These are phyloP conservation scores for Morpho helenor DNA, from an alignment of 2,888 invertebrate species.

Conservation along the genomic window DNA sequence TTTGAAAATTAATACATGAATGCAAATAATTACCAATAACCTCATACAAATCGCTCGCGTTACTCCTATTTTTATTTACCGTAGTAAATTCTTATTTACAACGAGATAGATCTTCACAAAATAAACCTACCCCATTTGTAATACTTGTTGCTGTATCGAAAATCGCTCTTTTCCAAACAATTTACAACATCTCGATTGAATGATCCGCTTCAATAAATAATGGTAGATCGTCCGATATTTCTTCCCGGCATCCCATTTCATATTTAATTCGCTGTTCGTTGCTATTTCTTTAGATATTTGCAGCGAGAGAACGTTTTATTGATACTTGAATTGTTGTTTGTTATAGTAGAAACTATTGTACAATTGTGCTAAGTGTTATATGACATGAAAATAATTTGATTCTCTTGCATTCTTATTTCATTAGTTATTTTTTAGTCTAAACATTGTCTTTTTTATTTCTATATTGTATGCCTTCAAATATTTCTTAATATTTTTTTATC, in stretches of 20 bases:
- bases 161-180: slow-evolving; percentile 20
- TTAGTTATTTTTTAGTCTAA: too few species aligned
- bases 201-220: slow-evolving; percentile 21
- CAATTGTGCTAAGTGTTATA: too few species aligned
- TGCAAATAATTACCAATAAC: neutral
- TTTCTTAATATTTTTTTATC: too few species aligned
- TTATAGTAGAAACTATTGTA: too few species aligned
- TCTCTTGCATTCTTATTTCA: too few species aligned
- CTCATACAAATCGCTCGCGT: neutral
- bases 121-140: slow-evolving; percentile 12
- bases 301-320: slow-evolving; percentile 4
- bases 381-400: too few species aligned
- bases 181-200: slow-evolving; percentile 21
- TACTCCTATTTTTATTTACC: too few species aligned
- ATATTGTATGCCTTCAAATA: too few species aligned
- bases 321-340: neutral
- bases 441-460: too few species aligned
- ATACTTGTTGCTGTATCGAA: slow-evolving; percentile 16
- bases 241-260: slow-evolving; percentile 10
- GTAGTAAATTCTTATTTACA: too few species aligned
- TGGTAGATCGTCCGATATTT: slow-evolving; percentile 11
- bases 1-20: too few species aligned
- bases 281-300: slow-evolving; percentile 10
- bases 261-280: slow-evolving; percentile 14
- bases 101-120: slow-evolving; percentile 2